Percentiles rank a stretch among this genome's conserved stretches.
Conservation (phyloP, 2,113 vertebrate genomes). For the Mormyrus lacerda region DNA sequence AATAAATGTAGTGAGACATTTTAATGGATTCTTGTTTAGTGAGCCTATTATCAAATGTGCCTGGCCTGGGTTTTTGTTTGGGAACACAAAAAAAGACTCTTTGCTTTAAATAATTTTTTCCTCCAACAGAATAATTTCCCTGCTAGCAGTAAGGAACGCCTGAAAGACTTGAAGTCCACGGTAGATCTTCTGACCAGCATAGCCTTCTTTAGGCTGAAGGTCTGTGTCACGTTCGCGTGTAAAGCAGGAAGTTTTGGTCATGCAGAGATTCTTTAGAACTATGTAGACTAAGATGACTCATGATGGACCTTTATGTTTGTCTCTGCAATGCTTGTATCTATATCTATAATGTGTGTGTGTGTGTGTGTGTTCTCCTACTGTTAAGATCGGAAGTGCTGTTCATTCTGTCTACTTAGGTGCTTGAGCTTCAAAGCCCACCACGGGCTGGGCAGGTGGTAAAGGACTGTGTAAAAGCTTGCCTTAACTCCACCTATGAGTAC, state of each 20-base stretch:
- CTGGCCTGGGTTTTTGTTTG: neutral
- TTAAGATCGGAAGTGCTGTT: neutral
- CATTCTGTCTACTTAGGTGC: slow-evolving; percentile 60
- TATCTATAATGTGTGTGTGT: neutral
- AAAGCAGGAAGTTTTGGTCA: neutral
- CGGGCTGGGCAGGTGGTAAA: slow-evolving; percentile 87
- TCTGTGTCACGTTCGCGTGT: slow-evolving; percentile 30
- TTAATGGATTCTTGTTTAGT: neutral
- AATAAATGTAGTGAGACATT: neutral
- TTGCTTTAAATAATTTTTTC: slow-evolving; percentile 25
- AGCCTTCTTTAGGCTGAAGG: slow-evolving; percentile 98
- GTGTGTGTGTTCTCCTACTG: neutral
- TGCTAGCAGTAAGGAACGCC: slow-evolving; percentile 76
- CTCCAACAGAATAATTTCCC: slow-evolving; percentile 88
- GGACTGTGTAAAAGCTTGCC: slow-evolving; percentile 92
- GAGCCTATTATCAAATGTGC: neutral
- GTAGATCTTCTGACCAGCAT: slow-evolving; percentile 98
- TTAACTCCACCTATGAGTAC: slow-evolving; percentile 96
- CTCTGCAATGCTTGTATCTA: neutral
- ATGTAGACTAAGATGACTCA: neutral
- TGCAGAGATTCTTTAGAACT: neutral
- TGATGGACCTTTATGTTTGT: neutral
- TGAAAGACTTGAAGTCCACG: slow-evolving; percentile 88
- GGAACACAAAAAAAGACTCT: neutral
- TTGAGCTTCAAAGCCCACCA: slow-evolving; percentile 88